phyloP scores from a whole-genome alignment of 2,888 invertebrate species.

The Nezara viridula region DNA sequence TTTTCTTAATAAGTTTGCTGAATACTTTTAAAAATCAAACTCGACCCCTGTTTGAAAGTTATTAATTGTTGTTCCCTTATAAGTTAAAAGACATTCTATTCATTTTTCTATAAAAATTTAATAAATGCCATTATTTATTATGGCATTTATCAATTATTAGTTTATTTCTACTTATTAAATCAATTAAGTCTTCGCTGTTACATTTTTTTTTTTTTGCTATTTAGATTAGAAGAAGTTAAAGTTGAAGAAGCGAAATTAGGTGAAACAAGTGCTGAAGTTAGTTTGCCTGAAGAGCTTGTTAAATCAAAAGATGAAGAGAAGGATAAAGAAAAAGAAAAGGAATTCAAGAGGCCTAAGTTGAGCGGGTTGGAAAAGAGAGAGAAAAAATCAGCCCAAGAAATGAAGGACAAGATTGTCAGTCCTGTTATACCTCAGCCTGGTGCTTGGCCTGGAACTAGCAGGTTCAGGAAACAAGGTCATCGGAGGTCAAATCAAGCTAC shows the following conservation, averaged over 20 bases:
- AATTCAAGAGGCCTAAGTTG: constrained; percentile 46
- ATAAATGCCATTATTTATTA: too few relatives aligned
- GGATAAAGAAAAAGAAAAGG: constrained; percentile 60
- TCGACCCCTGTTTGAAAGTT: too few relatives aligned
- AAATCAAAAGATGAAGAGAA: constrained; percentile 50
- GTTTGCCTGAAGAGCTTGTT: constrained; percentile 54
- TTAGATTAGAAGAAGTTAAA: constrained; percentile 61
- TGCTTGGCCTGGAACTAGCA: constrained; percentile 65
- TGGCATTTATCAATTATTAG: neutral
- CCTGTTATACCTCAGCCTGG: constrained; percentile 92
- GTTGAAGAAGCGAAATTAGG: constrained; percentile 58
- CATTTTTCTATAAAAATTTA: too few relatives aligned
- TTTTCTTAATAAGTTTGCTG: too few relatives aligned
- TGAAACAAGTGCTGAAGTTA: constrained; percentile 53
- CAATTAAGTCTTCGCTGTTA: too few relatives aligned
- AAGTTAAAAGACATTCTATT: too few relatives aligned
- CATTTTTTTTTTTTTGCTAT: neutral
- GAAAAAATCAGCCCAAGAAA: constrained; percentile 71
- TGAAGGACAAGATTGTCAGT: constrained; percentile 90
- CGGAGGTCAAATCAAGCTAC: constrained; percentile 68
- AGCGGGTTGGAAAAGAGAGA: constrained; percentile 53
- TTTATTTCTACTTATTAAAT: neutral
- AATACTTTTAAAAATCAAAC: too few relatives aligned
- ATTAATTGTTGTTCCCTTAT: too few relatives aligned
- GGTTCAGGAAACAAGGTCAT: constrained; percentile 64